phyloP scores from a whole-genome alignment of 2,113 vertebrate species.

The Otis tarda region DNA sequence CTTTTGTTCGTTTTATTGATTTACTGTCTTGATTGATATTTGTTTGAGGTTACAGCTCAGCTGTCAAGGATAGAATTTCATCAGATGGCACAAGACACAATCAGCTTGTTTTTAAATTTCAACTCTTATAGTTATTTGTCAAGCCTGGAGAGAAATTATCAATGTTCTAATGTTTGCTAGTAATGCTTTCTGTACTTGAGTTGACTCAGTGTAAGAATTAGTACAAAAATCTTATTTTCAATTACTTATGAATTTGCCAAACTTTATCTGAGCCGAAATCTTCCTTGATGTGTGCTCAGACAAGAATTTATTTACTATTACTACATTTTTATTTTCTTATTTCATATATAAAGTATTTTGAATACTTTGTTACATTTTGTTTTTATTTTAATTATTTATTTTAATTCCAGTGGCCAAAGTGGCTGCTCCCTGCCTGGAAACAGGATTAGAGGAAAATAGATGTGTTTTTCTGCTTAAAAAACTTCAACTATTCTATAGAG shows the following conservation, averaged over 20 bases:
- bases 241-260: neutral
- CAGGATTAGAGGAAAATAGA: neutral
- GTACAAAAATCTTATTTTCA: neutral
- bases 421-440: neutral
- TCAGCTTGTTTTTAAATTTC: neutral
- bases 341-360: neutral
- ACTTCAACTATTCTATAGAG: neutral
- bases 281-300: neutral
- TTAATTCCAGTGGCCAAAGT: neutral
- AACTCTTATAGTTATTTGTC: neutral
- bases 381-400: neutral
- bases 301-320: neutral
- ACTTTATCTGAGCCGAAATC: neutral
- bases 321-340: neutral
- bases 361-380: neutral
- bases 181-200: neutral
- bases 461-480: neutral
- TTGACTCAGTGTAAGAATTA: neutral
- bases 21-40: neutral
- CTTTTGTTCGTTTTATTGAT: constrained; percentile 6
- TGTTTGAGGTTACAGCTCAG: neutral
- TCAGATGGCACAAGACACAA: neutral
- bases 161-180: neutral
- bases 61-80: neutral
- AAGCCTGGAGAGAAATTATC: neutral